Evolutionary conservation across 2,113 vertebrate species (phyloP).

Genomic region (Columba janthina): DNA sequence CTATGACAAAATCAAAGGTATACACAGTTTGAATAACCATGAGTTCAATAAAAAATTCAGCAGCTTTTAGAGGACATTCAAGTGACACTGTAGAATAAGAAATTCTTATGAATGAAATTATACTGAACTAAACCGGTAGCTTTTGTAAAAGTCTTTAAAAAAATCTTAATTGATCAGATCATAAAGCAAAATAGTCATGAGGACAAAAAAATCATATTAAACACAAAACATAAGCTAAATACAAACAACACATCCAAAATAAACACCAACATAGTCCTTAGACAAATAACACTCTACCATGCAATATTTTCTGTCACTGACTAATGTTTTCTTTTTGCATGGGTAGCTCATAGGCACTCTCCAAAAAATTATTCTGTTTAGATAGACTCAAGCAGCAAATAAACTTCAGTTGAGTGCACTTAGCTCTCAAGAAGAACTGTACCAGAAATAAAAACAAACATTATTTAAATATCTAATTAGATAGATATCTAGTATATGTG

Average conservation of each 20-base stretch:
- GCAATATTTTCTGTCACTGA: conserved; percentile 21
- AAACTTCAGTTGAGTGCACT: conserved; percentile 50
- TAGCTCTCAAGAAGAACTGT: conserved; percentile 1
- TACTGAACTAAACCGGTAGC: neutral
- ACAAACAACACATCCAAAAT: neutral
- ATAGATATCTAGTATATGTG: neutral
- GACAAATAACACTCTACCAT: neutral
- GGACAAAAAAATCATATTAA: neutral
- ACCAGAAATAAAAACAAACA: conserved; percentile 26
- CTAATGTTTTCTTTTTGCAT: conserved; percentile 39
- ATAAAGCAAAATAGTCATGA: neutral
- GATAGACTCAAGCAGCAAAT: conserved; percentile 43
- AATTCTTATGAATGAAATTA: neutral
- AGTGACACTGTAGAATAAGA: neutral
- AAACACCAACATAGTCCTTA: neutral
- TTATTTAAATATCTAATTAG: conserved; percentile 33
- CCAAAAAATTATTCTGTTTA: conserved; percentile 43
- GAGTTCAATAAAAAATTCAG: neutral
- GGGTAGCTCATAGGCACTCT: conserved; percentile 12
- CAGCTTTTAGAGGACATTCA: neutral
- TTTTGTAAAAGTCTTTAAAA: neutral
- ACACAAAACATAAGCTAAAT: neutral
- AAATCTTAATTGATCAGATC: neutral
- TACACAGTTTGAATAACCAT: neutral
- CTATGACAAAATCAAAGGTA: neutral